A percentile compares a stretch with the other conserved stretches of the same genome.
These are phyloP conservation scores for Linhomoeus sp. DNA, from an alignment of 2,888 invertebrate species.

Conservation along the genomic window DNA sequence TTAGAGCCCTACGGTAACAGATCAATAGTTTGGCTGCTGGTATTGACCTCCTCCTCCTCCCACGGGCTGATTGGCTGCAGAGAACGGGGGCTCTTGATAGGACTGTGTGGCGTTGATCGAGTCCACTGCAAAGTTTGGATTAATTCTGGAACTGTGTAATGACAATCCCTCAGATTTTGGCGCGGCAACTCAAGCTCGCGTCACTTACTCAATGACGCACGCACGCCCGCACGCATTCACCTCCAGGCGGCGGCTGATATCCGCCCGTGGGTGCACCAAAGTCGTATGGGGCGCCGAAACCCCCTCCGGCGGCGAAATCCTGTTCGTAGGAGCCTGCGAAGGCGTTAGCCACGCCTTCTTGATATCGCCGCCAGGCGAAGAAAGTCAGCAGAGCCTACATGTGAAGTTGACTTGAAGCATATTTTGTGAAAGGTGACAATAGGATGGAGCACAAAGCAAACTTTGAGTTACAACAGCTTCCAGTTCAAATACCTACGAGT, in stretches of 20 bases:
- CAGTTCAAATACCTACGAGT: too few species aligned
- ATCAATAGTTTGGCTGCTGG: constrained; percentile 6
- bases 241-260: not conserved
- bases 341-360: constrained; percentile 68
- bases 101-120: not conserved
- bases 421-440: too few species aligned
- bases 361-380: constrained; percentile 79
- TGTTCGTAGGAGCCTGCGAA: constrained; percentile 62
- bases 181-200: too few species aligned
- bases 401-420: too few species aligned
- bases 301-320: constrained; percentile 3
- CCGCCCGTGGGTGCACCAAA: not conserved
- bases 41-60: not conserved
- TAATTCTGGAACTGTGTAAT: too few species aligned
- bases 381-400: constrained; percentile 65
- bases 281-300: not conserved
- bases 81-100: constrained; percentile 7
- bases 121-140: too few species aligned
- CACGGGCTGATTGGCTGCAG: constrained; percentile 4
- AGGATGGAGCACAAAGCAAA: too few species aligned
- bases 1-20: too few species aligned
- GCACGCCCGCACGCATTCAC: too few species aligned
- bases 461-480: too few species aligned
- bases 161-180: too few species aligned
- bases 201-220: too few species aligned